Conservation (phyloP, 2,113 vertebrate genomes). For the Calypte anna region DNA sequence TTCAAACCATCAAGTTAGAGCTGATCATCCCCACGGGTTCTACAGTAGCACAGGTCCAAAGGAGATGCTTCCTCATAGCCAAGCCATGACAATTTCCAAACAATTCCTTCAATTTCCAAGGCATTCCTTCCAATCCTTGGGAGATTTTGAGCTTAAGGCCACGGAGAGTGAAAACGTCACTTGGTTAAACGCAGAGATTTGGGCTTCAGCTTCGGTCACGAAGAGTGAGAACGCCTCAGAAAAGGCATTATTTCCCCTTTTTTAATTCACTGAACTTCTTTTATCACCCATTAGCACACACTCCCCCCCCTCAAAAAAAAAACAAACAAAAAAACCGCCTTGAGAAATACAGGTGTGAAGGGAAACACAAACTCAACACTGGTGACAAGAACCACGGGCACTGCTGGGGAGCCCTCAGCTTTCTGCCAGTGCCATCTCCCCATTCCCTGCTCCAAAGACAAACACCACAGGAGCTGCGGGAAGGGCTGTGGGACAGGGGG, state of each 20-base stretch:
- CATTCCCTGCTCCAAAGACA: not conserved
- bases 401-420: not conserved
- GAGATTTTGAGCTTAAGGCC: not conserved
- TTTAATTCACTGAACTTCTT: accelerated
- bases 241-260: accelerated
- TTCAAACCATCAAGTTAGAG: not conserved
- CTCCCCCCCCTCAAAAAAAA: not conserved
- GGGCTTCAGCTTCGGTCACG: not conserved
- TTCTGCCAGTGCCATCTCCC: accelerated
- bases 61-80: not conserved
- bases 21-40: not conserved
- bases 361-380: too few species aligned
- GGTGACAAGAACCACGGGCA: too few species aligned
- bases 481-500: not conserved
- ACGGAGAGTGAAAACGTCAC: not conserved
- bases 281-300: too few species aligned
- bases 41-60: accelerated
- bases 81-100: not conserved
- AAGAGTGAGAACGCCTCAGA: accelerated
- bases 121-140: not conserved
- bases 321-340: too few species aligned
- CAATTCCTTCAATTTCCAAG: not conserved
- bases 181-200: accelerated
- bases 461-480: not conserved
- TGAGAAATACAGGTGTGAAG: too few species aligned